A percentile compares a stretch with the other conserved stretches of the same genome.
phyloP scores from a whole-genome alignment of 2,797 vertebrate species.

The Enteromius viviparus region DNA sequence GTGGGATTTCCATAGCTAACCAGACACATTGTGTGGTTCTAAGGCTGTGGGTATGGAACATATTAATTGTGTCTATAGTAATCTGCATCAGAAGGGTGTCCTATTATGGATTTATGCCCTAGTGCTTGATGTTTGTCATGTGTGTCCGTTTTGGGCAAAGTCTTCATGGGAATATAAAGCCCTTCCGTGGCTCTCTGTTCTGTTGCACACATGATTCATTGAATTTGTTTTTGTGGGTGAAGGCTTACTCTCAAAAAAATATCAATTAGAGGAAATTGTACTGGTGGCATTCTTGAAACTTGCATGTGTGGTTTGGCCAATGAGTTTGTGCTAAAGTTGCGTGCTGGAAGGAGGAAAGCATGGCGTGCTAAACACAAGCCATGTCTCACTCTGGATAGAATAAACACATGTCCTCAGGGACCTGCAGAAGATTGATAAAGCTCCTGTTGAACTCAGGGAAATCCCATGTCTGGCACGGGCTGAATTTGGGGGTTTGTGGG shows the following conservation, averaged over 20 bases:
- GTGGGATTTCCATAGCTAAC: slow-evolving; percentile 7
- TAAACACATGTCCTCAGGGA: slow-evolving; percentile 70
- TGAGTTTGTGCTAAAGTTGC: slow-evolving; percentile 43
- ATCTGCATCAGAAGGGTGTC: slow-evolving; percentile 6
- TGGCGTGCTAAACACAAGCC: slow-evolving; percentile 68
- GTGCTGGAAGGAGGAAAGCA: slow-evolving; percentile 40
- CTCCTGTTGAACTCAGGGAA: slow-evolving; percentile 78
- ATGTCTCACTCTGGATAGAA: slow-evolving; percentile 69
- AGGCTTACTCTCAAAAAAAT: slow-evolving; percentile 65
- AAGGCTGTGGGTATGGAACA: not conserved
- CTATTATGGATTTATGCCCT: slow-evolving; percentile 36
- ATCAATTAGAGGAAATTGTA: slow-evolving; percentile 69
- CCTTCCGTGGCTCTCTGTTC: slow-evolving; percentile 61
- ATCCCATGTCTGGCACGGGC: slow-evolving; percentile 67
- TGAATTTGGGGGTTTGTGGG: slow-evolving; percentile 72
- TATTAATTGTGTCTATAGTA: slow-evolving; percentile 19
- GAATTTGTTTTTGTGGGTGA: slow-evolving; percentile 63
- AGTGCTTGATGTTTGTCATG: slow-evolving; percentile 41
- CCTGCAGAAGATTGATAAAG: slow-evolving; percentile 70
- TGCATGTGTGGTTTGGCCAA: slow-evolving; percentile 63
- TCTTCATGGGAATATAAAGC: slow-evolving; percentile 63
- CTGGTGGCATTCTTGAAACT: slow-evolving; percentile 67
- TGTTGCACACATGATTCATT: slow-evolving; percentile 60
- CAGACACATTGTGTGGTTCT: not conserved
- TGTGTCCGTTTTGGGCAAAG: slow-evolving; percentile 49